Evolutionary conservation across 30 jellyfish, hydroid and myxozoan species (phyloP), one percentile per base, ranked within the genome.

Genomic region (Chrysaora quinquecirrha): DNA sequence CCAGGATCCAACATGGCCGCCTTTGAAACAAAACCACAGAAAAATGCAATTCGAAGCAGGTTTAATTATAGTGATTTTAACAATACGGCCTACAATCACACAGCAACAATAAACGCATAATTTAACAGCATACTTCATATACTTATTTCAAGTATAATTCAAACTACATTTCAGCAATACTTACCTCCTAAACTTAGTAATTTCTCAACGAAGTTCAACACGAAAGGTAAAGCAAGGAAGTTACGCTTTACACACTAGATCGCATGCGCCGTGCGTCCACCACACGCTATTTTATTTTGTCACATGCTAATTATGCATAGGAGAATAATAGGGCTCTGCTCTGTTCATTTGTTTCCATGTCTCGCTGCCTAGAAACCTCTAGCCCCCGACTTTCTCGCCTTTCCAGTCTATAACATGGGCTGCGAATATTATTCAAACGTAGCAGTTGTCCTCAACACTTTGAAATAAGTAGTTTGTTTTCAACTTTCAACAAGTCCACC

Each of bases 301-400:
- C 92, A 82, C 92, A 82, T 82, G 92, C 84, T 18, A 69, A 82
- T 71, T 82, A 50, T 80, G 88, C 78, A 61, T 31, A 76, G 78
- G 49, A 76, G 20, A 24, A 72, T 64, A 47, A 48, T 12, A 20
- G 67, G 6, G n/a, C n/a, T n/a, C n/a, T n/a, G n/a, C n/a, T n/a
- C n/a, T n/a, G 22, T 24, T 72, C 67, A 24, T 7, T 52, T 10
- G 68, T 52, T 52, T 19, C 2, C 6, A 10, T 4, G 14, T 38
- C 54, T 38, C n/a, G n/a, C n/a, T n/a, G n/a, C n/a, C n/a, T n/a
- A n/a, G n/a, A n/a, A n/a, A n/a, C n/a, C n/a, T n/a, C n/a, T n/a
- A n/a, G n/a, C n/a, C n/a, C n/a, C n/a, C n/a, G n/a, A n/a, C n/a
- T n/a, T 43, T 43, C 16, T 16, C 9, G 58, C 16, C 9, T 43